phyloP scores from a whole-genome alignment of 2,797 vertebrate species.

The Notolepis coatsorum region DNA sequence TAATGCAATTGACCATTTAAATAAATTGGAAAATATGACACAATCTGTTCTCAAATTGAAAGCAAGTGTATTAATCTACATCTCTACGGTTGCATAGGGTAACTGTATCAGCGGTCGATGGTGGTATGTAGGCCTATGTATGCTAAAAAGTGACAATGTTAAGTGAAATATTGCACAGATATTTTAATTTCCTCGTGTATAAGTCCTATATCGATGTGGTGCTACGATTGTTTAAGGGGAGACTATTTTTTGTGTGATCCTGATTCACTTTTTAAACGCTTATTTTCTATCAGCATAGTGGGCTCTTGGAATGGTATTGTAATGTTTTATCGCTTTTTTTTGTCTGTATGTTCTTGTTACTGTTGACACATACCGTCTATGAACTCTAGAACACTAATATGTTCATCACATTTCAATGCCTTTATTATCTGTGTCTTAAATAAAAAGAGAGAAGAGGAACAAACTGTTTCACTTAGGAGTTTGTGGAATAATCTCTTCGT shows the following conservation, averaged over 20 bases:
- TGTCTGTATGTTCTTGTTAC: conserved; percentile 46
- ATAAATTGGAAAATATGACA: too few relatives aligned
- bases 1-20: too few relatives aligned
- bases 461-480: conserved; percentile 19
- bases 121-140: too few relatives aligned
- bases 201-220: conserved; percentile 37
- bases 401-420: conserved; percentile 58
- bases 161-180: neutral
- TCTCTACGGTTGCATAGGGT: too few relatives aligned
- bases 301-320: conserved; percentile 55
- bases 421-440: conserved; percentile 75
- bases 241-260: conserved; percentile 49
- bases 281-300: conserved; percentile 72
- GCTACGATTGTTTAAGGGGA: conserved; percentile 37
- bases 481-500: neutral
- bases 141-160: conserved; percentile 1
- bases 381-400: conserved; percentile 51
- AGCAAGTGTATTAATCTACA: too few relatives aligned
- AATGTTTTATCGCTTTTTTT: conserved; percentile 50
- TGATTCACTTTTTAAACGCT: conserved; percentile 65
- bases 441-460: conserved; percentile 66
- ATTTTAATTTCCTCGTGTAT: conserved; percentile 20
- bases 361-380: conserved; percentile 56
- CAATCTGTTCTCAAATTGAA: too few relatives aligned
- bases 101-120: too few relatives aligned